Evolutionary conservation across 2,797 vertebrate genomes (phyloP), one percentile per base, ranked within the genome.

Genomic region (Danio jaintianensis): DNA sequence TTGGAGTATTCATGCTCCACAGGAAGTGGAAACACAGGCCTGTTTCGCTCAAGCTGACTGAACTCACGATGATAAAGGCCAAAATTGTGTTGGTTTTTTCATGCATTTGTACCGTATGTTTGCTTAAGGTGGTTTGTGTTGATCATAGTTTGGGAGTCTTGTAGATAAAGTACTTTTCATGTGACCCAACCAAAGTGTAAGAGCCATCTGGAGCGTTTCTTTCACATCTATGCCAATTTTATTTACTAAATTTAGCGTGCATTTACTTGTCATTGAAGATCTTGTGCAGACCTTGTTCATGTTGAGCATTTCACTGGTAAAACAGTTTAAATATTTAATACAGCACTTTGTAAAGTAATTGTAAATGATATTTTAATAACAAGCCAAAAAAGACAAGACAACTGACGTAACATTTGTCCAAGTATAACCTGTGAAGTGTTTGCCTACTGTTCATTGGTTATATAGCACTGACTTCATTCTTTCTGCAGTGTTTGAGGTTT

Each of bases 311-410:
- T 81, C 63, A 88, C 85, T 87, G 76, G 90, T 91, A 80, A 90
- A 86, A 79, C 80, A 59, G 82, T 84, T 87, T 87, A 90, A 88
- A 36, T 50, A 72, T 91, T 91, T 85, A 87, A 92, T 91, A 91
- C 74, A 89, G 86, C 91, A 92, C 93, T 94, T 95, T 94, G 93
- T 94, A 94, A 92, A 94, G 92, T 75, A 93, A 94, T 93, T 94
- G 93, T 94, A 94, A 92, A 94, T 92, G 93, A 94, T 94, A 94
- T 94, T 95, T 95, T 94, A 94, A 91, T 94, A 94, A 91, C 88
- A 92, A 94, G 92, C 92, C 92, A 87, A 87, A 89, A 90, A 90
- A 86, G 88, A 86, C 87, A 86, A 91, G 85, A 88, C 89, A 90
- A 91, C 83, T 92, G 90, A 92, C 88, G 90, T 92, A 91, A 90